phyloP scores from a whole-genome alignment of 2,888 invertebrate genomes.

The Amiota communis region DNA sequence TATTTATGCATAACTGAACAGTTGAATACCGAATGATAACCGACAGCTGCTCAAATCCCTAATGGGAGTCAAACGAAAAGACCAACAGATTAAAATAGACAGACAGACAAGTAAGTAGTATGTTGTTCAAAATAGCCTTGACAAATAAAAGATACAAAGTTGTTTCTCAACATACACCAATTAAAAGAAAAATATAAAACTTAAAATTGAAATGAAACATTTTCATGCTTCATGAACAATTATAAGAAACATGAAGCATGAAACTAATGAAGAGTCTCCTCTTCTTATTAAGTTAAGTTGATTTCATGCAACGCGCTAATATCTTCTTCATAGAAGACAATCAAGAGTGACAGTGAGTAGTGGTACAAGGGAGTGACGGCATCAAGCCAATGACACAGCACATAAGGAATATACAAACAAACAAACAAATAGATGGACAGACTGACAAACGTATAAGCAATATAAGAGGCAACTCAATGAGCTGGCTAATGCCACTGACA shows the following conservation, averaged over 20 bases:
- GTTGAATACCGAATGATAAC: conserved; percentile 18
- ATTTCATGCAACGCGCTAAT: not conserved
- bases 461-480: not conserved
- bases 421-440: not conserved
- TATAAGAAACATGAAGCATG: conserved; percentile 1
- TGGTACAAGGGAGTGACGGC: too few relatives aligned
- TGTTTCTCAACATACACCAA: not conserved
- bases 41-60: conserved; percentile 23
- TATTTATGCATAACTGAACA: conserved; percentile 29
- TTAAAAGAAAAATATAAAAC: conserved; percentile 10
- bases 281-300: not conserved
- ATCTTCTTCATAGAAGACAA: not conserved
- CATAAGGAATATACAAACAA: too few relatives aligned
- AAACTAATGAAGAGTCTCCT: not conserved
- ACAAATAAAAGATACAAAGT: not conserved
- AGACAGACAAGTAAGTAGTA: not conserved
- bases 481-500: conserved; percentile 1
- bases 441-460: not conserved
- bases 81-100: conserved; percentile 7
- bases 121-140: conserved; percentile 7
- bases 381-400: too few relatives aligned
- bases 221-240: conserved; percentile 21
- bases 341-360: not conserved
- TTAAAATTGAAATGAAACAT: conserved; percentile 13
- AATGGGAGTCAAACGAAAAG: conserved; percentile 18